Evolutionary conservation across 2,113 vertebrate genomes (phyloP).

Genomic region (Oryzias curvinotus): DNA sequence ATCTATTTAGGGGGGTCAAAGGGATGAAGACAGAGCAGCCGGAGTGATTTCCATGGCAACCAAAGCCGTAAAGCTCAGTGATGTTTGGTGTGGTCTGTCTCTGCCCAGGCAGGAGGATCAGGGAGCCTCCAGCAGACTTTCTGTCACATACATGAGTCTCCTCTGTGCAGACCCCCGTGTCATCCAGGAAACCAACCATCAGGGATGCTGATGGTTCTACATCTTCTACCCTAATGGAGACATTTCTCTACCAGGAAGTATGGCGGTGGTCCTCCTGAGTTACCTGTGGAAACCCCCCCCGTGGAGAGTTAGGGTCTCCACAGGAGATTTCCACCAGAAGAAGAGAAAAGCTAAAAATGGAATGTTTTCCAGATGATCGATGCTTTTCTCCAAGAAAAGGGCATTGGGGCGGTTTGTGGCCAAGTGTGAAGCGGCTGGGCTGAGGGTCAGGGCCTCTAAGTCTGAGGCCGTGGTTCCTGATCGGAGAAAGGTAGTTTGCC

Average conservation of each 20-base stretch:
- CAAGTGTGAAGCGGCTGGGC: no score
- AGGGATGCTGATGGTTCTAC: conserved; percentile 17
- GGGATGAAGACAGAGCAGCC: conserved; percentile 16
- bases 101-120: conserved; percentile 14
- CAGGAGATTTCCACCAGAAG: conserved; percentile 5
- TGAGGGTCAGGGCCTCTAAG: no score
- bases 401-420: no score
- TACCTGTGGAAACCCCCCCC: conserved; percentile 40
- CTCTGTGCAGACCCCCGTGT: not conserved
- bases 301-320: conserved; percentile 12
- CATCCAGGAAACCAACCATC: not conserved
- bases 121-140: conserved; percentile 11
- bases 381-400: no score
- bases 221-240: conserved; percentile 41
- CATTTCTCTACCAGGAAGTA: conserved; percentile 25
- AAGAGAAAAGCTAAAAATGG: no score
- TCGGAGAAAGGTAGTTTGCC: no score
- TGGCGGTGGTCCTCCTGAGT: conserved; percentile 10
- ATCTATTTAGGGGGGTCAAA: conserved; percentile 47
- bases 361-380: no score
- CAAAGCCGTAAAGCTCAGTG: not conserved
- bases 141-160: conserved; percentile 17
- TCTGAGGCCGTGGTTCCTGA: no score
- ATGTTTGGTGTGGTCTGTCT: conserved; percentile 2
- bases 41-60: conserved; percentile 29